Conservation (phyloP, 2,888 invertebrate genomes). For the Acanthosepion lycidas region DNA sequence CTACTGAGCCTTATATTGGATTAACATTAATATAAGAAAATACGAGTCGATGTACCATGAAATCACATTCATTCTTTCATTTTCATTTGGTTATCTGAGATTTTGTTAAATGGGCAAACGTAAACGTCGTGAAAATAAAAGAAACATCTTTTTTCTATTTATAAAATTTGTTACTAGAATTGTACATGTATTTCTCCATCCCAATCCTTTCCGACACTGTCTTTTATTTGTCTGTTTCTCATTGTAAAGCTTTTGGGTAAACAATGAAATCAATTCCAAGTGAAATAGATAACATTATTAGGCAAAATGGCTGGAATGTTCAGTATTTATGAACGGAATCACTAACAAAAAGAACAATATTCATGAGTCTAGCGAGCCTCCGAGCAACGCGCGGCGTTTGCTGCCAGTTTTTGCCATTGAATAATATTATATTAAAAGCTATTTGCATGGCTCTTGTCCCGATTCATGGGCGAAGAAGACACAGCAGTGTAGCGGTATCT, state of each 20-base stretch:
- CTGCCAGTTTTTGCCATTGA: slow-evolving; percentile 9
- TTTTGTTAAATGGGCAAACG: too few species aligned
- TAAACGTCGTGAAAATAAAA: too few species aligned
- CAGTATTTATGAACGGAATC: slow-evolving; percentile 2
- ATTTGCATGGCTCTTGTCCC: background rate
- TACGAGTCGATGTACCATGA: too few species aligned
- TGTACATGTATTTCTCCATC: too few species aligned
- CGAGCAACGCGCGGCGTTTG: background rate
- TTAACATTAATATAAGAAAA: too few species aligned
- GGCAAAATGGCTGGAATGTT: background rate
- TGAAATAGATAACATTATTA: background rate
- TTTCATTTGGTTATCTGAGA: too few species aligned
- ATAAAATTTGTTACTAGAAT: too few species aligned
- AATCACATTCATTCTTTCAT: too few species aligned
- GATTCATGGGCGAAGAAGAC: background rate
- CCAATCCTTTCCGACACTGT: background rate
- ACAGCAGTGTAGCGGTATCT: background rate
- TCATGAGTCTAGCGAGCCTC: background rate
- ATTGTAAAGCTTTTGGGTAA: background rate
- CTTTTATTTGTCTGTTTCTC: background rate
- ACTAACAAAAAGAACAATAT: background rate
- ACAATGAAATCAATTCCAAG: slow-evolving; percentile 33
- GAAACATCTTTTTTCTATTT: too few species aligned
- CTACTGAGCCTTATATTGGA: too few species aligned
- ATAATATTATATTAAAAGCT: slow-evolving; percentile 33